Percentiles rank a stretch among this genome's conserved stretches.
These are phyloP conservation scores for Orycteropus afer DNA, from an alignment of 2,113 vertebrate genomes.

Conservation along the genomic window DNA sequence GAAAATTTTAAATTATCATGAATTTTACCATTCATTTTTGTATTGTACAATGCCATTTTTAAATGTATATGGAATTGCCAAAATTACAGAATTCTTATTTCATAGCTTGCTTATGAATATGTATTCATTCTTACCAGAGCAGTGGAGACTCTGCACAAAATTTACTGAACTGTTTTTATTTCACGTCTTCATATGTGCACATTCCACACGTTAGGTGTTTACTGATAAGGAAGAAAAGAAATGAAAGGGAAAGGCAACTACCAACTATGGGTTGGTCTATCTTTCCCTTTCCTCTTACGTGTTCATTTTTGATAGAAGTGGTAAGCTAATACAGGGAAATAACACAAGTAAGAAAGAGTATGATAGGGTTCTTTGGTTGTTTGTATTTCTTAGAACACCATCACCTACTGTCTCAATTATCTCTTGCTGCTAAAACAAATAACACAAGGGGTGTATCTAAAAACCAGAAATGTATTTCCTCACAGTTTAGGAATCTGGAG, in stretches of 20 bases:
- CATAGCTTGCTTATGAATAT: not conserved
- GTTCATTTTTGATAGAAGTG: not conserved
- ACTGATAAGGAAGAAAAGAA: not conserved
- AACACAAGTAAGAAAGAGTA: not conserved
- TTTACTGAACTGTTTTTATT: not conserved
- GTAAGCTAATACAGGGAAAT: not conserved
- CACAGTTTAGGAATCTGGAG: not conserved
- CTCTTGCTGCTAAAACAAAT: not conserved
- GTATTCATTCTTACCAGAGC: not conserved
- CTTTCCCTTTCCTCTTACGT: not conserved
- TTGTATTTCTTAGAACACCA: not conserved
- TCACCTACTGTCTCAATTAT: not conserved
- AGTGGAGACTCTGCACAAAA: not conserved
- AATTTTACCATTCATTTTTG: constrained; percentile 3
- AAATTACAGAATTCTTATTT: constrained; percentile 14
- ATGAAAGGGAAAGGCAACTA: not conserved
- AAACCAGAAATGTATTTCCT: not conserved
- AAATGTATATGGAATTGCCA: not conserved
- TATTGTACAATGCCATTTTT: not conserved
- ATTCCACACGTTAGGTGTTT: not conserved
- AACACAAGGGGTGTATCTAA: not conserved
- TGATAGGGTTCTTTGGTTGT: not conserved
- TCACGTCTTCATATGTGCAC: not conserved
- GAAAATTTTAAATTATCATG: not conserved
- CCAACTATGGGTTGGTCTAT: not conserved